A percentile compares a stretch with the other conserved stretches of the same genome.
phyloP scores from a whole-genome alignment of 2,888 invertebrate genomes.

The Cryptus viduatorius region DNA sequence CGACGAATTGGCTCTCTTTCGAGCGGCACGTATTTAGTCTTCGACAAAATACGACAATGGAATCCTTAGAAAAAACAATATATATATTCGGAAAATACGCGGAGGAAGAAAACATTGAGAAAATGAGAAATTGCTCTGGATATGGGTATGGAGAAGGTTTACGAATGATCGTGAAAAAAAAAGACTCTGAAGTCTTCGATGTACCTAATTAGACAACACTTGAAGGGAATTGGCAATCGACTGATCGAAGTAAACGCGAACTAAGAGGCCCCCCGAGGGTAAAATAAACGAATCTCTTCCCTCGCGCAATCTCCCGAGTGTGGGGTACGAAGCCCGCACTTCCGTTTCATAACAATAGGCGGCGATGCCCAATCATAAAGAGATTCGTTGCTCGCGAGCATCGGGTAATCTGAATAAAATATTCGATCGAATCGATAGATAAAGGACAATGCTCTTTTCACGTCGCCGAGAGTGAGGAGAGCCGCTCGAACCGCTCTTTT shows the following conservation, averaged over 20 bases:
- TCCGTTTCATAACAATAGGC: constrained; percentile 74
- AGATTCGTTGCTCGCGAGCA: constrained; percentile 80
- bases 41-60: constrained; percentile 14
- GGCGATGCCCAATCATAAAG: constrained; percentile 84
- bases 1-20: constrained; percentile 36
- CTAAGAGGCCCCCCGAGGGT: constrained; percentile 11
- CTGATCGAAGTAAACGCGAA: constrained; percentile 44
- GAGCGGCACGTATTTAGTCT: constrained; percentile 16
- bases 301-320: constrained; percentile 15
- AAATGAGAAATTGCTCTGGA: not conserved
- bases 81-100: constrained; percentile 2
- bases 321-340: constrained; percentile 42
- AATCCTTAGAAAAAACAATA: constrained; percentile 16
- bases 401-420: constrained; percentile 84
- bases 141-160: not conserved
- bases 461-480: constrained; percentile 76
- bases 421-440: constrained; percentile 85
- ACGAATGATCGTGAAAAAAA: constrained; percentile 11
- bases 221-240: constrained; percentile 39
- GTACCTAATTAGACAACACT: constrained; percentile 41
- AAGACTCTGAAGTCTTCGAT: constrained; percentile 1
- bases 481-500: constrained; percentile 60
- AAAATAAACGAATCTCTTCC: constrained; percentile 3
- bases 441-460: constrained; percentile 85
- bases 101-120: not conserved